Percentiles rank a stretch among this genome's conserved stretches.
Evolutionary conservation across 2,797 vertebrate genomes (phyloP).

Genomic region (Gambelia wislizenii): DNA sequence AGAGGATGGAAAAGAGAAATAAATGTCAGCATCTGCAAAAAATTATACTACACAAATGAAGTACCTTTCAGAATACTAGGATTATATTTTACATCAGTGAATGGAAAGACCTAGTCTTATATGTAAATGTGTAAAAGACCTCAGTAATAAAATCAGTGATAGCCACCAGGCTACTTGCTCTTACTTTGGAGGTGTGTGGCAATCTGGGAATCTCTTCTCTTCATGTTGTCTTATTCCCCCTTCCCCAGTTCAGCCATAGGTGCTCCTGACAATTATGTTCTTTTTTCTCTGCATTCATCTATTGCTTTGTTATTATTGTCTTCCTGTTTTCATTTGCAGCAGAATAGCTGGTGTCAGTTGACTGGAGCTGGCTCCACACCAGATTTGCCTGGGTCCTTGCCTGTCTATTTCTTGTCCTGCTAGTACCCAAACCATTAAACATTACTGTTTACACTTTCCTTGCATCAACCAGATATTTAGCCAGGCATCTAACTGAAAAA

Average conservation of each 20-base stretch:
- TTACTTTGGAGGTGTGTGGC: background rate
- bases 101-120: background rate
- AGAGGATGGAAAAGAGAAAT: background rate
- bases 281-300: slow-evolving; percentile 19
- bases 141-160: background rate
- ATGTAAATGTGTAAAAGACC: slow-evolving; percentile 14
- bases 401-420: slow-evolving; percentile 28
- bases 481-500: slow-evolving; percentile 49
- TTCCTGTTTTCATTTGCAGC: slow-evolving; percentile 57
- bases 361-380: slow-evolving; percentile 59
- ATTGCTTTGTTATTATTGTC: slow-evolving; percentile 43
- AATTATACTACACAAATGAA: background rate
- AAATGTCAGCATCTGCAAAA: background rate
- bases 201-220: background rate
- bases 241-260: background rate
- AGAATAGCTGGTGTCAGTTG: slow-evolving; percentile 55
- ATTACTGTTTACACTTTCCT: slow-evolving; percentile 40
- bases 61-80: background rate
- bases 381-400: slow-evolving; percentile 20
- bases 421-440: slow-evolving; percentile 45
- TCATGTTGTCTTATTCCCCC: background rate
- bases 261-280: slow-evolving; percentile 28
- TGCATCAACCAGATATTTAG: slow-evolving; percentile 22
- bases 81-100: slow-evolving; percentile 3
- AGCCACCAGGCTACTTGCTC: slow-evolving; percentile 7